Evolutionary conservation across 1,140 invertebrate genomes (phyloP).

Genomic region (Drusus annulatus): DNA sequence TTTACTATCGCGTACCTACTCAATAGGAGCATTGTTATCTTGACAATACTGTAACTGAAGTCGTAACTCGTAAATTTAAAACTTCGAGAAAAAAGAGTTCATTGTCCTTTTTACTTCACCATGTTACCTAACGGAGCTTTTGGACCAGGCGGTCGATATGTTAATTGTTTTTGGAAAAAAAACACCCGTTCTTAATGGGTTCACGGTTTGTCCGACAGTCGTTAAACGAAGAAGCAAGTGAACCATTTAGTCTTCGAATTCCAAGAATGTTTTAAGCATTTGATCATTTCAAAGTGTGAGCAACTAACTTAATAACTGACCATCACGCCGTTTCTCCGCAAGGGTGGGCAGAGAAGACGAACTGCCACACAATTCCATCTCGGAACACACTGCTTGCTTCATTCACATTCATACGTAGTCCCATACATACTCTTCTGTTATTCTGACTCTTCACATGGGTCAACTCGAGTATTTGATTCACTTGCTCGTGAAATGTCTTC

Average conservation of each 20-base stretch:
- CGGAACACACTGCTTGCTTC: too few relatives aligned
- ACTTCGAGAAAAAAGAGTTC: conserved; percentile 28
- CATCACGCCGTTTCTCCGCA: too few relatives aligned
- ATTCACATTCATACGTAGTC: too few relatives aligned
- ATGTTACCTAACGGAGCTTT: conserved; percentile 31
- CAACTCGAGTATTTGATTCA: too few relatives aligned
- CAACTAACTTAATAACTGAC: not conserved
- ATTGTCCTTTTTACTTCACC: conserved; percentile 21
- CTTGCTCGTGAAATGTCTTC: too few relatives aligned
- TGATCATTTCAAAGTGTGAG: conserved; percentile 1
- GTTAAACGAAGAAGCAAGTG: not conserved
- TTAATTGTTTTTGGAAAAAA: conserved; percentile 36
- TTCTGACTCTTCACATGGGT: too few relatives aligned
- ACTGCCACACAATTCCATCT: too few relatives aligned
- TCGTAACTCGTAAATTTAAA: conserved; percentile 18
- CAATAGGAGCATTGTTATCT: conserved; percentile 31
- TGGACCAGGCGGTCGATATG: conserved; percentile 10
- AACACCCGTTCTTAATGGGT: not conserved
- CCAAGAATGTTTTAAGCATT: conserved; percentile 20
- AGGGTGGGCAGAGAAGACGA: too few relatives aligned
- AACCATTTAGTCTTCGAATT: conserved; percentile 14
- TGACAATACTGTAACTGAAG: conserved; percentile 17
- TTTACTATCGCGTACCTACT: not conserved
- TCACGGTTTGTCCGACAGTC: conserved; percentile 10
- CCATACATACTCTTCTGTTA: too few relatives aligned